These are phyloP conservation scores for Mechanitis mazaeus DNA, from an alignment of 2,888 invertebrate genomes.

Conservation along the genomic window DNA sequence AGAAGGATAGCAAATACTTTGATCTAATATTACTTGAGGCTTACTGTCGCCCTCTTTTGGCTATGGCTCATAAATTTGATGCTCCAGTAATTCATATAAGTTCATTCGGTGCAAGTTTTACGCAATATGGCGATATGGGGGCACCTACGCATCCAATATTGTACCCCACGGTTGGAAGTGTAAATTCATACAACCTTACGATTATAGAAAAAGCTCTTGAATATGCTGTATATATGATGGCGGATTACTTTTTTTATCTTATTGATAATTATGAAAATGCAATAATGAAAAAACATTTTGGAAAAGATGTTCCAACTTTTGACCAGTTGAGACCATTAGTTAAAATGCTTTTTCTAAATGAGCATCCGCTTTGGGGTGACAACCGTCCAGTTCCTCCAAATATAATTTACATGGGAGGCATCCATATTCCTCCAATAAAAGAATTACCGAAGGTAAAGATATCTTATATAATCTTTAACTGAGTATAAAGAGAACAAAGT, in stretches of 20 bases:
- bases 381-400: conserved; percentile 41
- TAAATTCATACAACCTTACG: conserved; percentile 33
- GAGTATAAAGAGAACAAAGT: too few relatives aligned
- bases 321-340: conserved; percentile 33
- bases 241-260: conserved; percentile 5
- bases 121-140: conserved; percentile 24
- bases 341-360: conserved; percentile 41
- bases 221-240: conserved; percentile 11
- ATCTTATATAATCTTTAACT: too few relatives aligned
- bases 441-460: conserved; percentile 37
- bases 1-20: conserved; percentile 25
- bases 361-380: conserved; percentile 41
- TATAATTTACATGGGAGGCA: conserved; percentile 43
- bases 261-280: conserved; percentile 26
- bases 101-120: conserved; percentile 22
- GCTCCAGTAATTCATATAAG: conserved; percentile 32
- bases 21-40: conserved; percentile 33
- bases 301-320: conserved; percentile 28
- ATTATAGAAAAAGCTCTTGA: conserved; percentile 35
- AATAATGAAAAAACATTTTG: conserved; percentile 31
- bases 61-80: conserved; percentile 27
- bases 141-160: conserved; percentile 28
- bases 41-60: conserved; percentile 22
- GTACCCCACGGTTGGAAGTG: conserved; percentile 25
- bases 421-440: conserved; percentile 37